phyloP scores from a whole-genome alignment of 2,888 invertebrate species.

The Leptopilina myrica region DNA sequence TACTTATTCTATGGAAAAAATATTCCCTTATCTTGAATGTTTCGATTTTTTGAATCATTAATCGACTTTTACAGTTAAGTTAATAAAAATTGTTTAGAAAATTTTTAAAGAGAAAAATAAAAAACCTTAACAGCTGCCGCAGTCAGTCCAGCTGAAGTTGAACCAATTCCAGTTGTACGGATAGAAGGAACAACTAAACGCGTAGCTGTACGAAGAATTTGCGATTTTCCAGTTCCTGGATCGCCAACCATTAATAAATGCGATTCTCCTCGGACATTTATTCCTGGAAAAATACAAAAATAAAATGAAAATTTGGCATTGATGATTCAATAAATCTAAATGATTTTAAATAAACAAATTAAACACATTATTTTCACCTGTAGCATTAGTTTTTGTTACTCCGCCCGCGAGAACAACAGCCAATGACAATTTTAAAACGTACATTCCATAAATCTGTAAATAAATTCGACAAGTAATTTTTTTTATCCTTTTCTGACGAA shows the following conservation, averaged over 20 bases:
- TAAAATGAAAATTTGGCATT: not conserved
- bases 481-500: no score
- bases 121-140: constrained; percentile 89
- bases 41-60: no score
- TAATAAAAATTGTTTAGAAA: not conserved
- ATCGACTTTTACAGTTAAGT: not conserved
- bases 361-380: constrained; percentile 73
- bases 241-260: constrained; percentile 93
- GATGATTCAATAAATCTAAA: no score
- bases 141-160: constrained; percentile 92
- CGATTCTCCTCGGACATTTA: constrained; percentile 85
- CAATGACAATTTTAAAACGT: constrained; percentile 91
- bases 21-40: no score
- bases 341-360: constrained; percentile 59
- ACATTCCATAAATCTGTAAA: constrained; percentile 88
- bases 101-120: not conserved
- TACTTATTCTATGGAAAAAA: no score
- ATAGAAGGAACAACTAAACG: constrained; percentile 86
- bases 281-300: constrained; percentile 71
- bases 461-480: not conserved
- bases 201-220: constrained; percentile 85
- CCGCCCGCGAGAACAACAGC: constrained; percentile 83
- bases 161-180: constrained; percentile 91
- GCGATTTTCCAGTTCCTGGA: constrained; percentile 93
- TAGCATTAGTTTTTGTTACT: constrained; percentile 75